Evolutionary conservation across 1,140 invertebrate genomes (phyloP).

Genomic region (Stegodyphus dumicola): DNA sequence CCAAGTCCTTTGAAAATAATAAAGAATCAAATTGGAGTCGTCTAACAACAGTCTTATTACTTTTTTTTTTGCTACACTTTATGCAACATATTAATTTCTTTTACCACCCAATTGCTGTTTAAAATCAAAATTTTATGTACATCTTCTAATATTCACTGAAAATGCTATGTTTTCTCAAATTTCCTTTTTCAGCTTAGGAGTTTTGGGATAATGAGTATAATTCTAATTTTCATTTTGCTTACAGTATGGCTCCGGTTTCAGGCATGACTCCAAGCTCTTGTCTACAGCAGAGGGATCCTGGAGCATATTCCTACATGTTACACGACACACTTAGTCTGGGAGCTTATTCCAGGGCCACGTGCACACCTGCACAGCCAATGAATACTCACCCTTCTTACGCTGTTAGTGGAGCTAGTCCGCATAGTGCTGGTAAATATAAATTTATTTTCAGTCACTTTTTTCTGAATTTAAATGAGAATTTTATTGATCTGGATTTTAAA

Average conservation of each 20-base stretch:
- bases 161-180: not conserved
- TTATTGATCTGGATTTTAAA: no score
- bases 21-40: no score
- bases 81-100: no score
- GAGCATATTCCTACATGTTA: constrained; percentile 88
- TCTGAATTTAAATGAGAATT: not conserved
- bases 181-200: not conserved
- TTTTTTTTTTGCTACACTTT: no score
- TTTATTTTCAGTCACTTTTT: not conserved
- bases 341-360: constrained; percentile 75
- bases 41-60: no score
- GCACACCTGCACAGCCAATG: constrained; percentile 72
- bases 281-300: constrained; percentile 84
- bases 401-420: constrained; percentile 51
- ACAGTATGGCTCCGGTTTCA: constrained; percentile 82
- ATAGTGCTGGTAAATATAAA: constrained; percentile 59
- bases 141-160: no score
- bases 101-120: no score
- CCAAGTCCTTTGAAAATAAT: no score
- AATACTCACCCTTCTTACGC: constrained; percentile 61
- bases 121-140: no score
- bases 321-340: constrained; percentile 84
- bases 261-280: constrained; percentile 78
- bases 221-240: constrained; percentile 67
- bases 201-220: not conserved